Conservation (phyloP, 2,113 vertebrate species). For the Tauraco erythrolophus region DNA sequence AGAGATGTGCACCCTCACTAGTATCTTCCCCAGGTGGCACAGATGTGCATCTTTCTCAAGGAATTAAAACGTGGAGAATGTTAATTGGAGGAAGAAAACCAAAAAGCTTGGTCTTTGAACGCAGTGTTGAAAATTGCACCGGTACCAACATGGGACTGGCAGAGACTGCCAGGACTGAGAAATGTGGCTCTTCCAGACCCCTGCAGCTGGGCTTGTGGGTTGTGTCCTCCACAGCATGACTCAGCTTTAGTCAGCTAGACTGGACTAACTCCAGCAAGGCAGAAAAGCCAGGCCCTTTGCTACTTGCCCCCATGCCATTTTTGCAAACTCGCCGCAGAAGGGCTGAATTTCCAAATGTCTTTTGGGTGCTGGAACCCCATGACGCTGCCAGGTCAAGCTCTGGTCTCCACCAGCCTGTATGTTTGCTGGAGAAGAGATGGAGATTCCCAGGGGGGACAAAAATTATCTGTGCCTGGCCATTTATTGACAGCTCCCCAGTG, state of each 20-base stretch:
- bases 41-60: not conserved
- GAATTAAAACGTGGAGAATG: accelerated
- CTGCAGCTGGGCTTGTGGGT: not conserved
- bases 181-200: not conserved
- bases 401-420: not conserved
- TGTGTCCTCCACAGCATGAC: not conserved
- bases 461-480: not conserved
- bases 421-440: not conserved
- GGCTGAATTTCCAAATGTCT: not conserved
- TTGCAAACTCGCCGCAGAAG: accelerated
- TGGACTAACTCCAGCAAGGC: not conserved
- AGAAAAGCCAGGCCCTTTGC: not conserved
- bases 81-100: not conserved
- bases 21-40: not conserved
- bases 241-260: not conserved
- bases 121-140: not conserved
- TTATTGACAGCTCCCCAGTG: accelerated
- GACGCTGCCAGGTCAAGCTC: not conserved
- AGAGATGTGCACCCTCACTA: not conserved
- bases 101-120: not conserved
- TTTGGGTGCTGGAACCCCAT: not conserved
- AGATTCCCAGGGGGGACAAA: not conserved
- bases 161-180: not conserved
- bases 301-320: not conserved
- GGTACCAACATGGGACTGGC: not conserved